Evolutionary conservation across 2,797 vertebrate species (phyloP).

Genomic region (Chloroceryle inda): DNA sequence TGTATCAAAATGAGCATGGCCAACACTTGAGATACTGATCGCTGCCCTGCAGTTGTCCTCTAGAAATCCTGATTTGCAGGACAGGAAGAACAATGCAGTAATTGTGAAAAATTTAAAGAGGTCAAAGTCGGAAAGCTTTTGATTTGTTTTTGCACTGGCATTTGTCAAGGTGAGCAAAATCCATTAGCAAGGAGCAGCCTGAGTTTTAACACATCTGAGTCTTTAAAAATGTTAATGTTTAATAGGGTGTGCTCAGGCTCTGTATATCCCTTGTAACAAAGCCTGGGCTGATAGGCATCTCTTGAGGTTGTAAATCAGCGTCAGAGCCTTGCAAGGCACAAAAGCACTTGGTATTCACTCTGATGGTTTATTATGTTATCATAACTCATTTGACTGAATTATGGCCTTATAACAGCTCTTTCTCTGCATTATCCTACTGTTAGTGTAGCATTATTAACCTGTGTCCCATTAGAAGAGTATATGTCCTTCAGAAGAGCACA

Average conservation of each 20-base stretch:
- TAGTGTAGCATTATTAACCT: constrained; percentile 17
- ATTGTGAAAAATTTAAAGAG: background rate
- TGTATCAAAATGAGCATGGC: background rate
- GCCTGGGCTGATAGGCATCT: constrained; percentile 49
- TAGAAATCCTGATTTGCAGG: background rate
- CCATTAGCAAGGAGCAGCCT: constrained; percentile 45
- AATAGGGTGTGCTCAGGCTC: constrained; percentile 54
- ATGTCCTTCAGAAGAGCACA: constrained; percentile 7
- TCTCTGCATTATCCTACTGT: constrained; percentile 34
- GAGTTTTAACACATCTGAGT: constrained; percentile 59
- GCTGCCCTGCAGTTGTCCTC: background rate
- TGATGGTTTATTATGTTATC: constrained; percentile 61
- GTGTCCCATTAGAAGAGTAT: background rate
- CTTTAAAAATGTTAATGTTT: constrained; percentile 72
- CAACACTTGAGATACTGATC: background rate
- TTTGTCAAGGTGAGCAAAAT: constrained; percentile 59
- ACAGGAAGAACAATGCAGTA: background rate
- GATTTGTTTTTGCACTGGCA: background rate
- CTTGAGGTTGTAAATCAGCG: constrained; percentile 48
- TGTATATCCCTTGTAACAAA: constrained; percentile 35
- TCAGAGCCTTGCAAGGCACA: constrained; percentile 37
- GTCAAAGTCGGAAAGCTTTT: constrained; percentile 37
- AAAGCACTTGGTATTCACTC: constrained; percentile 10
- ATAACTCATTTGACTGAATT: constrained; percentile 61
- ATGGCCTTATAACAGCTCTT: constrained; percentile 46